phyloP scores from a whole-genome alignment of 1,140 invertebrate species.

The Drosophila orosa region DNA sequence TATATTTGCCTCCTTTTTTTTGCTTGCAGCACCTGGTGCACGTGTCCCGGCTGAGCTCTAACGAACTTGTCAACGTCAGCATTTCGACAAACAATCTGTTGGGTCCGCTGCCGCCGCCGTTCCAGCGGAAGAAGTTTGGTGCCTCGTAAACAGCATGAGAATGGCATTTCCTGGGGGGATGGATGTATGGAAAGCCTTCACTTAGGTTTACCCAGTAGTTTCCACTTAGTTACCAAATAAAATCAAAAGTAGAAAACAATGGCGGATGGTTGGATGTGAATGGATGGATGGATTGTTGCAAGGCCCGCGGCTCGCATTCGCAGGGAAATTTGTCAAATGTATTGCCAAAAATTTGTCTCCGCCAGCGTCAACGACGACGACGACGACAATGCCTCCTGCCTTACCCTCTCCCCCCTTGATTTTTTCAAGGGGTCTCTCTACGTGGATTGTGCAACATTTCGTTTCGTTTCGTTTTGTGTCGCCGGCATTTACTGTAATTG shows the following conservation, averaged over 20 bases:
- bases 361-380: constrained; percentile 34
- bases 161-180: constrained; percentile 8
- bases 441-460: constrained; percentile 77
- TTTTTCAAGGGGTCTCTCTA: constrained; percentile 19
- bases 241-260: constrained; percentile 46
- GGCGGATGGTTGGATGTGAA: constrained; percentile 1
- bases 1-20: constrained; percentile 36
- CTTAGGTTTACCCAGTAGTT: constrained; percentile 31
- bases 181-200: not conserved
- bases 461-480: constrained; percentile 77
- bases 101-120: constrained; percentile 87
- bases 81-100: constrained; percentile 87
- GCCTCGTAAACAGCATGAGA: constrained; percentile 64
- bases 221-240: constrained; percentile 60
- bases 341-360: constrained; percentile 73
- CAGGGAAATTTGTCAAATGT: constrained; percentile 57
- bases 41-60: constrained; percentile 85
- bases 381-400: constrained; percentile 24
- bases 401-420: not conserved
- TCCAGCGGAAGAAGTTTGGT: constrained; percentile 88
- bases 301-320: constrained; percentile 21
- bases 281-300: constrained; percentile 26
- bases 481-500: constrained; percentile 78
- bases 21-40: constrained; percentile 88
- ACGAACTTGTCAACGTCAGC: constrained; percentile 89